phyloP scores from a whole-genome alignment of 2,888 invertebrate species.

The Troglohyphantes excavatus region DNA sequence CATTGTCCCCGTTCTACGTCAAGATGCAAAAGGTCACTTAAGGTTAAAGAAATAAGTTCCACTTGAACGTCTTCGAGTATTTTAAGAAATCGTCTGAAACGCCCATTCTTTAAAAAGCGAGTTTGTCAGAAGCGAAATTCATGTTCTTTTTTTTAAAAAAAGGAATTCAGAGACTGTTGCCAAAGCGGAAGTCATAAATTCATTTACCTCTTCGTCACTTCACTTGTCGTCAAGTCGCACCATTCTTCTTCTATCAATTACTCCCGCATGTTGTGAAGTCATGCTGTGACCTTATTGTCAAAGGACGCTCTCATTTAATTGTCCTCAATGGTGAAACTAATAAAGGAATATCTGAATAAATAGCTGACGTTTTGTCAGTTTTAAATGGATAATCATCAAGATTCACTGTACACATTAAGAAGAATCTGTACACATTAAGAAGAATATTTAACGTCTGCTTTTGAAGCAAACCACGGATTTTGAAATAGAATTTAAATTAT shows the following conservation, averaged over 20 bases:
- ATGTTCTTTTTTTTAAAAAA: constrained; percentile 18
- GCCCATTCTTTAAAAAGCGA: not conserved
- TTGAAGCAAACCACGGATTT: no score
- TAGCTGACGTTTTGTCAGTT: no score
- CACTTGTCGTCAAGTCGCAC: constrained; percentile 5
- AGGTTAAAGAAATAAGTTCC: not conserved
- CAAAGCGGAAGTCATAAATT: constrained; percentile 26
- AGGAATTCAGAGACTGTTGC: constrained; percentile 2
- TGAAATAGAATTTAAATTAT: no score
- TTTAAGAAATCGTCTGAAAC: not conserved
- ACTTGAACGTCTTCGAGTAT: not conserved
- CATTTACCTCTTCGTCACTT: constrained; percentile 23
- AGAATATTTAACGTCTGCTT: no score
- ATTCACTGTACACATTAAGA: no score
- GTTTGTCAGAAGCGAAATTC: not conserved
- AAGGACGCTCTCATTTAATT: no score
- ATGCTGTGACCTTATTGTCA: constrained; percentile 6
- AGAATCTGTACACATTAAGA: no score
- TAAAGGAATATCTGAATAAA: no score
- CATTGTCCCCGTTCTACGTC: no score
- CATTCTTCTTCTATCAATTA: not conserved
- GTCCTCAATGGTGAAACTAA: no score
- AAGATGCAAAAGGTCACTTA: no score
- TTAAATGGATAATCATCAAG: no score
- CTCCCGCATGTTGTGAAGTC: not conserved